Conservation (phyloP, 2,797 vertebrate genomes). For the Anguilla marmorata region DNA sequence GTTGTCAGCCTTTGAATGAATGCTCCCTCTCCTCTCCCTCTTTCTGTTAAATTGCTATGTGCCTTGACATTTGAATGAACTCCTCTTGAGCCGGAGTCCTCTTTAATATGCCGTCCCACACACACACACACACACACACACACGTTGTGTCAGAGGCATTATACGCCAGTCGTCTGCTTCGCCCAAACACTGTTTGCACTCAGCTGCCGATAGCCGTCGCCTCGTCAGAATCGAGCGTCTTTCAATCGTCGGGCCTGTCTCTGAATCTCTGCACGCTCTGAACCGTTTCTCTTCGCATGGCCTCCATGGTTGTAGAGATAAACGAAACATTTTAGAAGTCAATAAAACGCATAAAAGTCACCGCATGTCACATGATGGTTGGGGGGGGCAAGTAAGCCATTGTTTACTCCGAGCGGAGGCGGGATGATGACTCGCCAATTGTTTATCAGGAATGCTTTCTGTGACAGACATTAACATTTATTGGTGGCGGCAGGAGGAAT, state of each 20-base stretch:
- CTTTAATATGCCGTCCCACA: slow-evolving; percentile 4
- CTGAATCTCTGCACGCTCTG: slow-evolving; percentile 44
- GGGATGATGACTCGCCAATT: slow-evolving; percentile 9
- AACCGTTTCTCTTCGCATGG: slow-evolving; percentile 31
- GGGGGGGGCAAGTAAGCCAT: not conserved
- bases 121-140: not conserved
- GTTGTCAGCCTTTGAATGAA: slow-evolving; percentile 2
- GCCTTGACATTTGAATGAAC: slow-evolving; percentile 9
- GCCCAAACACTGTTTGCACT: slow-evolving; percentile 28
- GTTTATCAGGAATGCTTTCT: slow-evolving; percentile 14
- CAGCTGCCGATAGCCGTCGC: slow-evolving; percentile 35
- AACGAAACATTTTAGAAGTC: not conserved
- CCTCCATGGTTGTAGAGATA: not conserved
- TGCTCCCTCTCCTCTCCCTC: not conserved
- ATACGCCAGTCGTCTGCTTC: not conserved
- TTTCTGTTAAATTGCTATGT: slow-evolving; percentile 2
- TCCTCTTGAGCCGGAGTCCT: not conserved
- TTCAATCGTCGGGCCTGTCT: slow-evolving; percentile 30
- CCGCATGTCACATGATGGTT: not conserved
- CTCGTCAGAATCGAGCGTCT: slow-evolving; percentile 37
- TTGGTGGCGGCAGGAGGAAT: slow-evolving; percentile 21
- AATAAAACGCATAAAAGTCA: slow-evolving; percentile 4
- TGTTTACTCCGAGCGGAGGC: not conserved
- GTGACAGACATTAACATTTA: slow-evolving; percentile 27
- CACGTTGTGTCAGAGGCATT: not conserved